phyloP scores from a whole-genome alignment of 2,888 invertebrate genomes.

The Tetheella fluctuosa region DNA sequence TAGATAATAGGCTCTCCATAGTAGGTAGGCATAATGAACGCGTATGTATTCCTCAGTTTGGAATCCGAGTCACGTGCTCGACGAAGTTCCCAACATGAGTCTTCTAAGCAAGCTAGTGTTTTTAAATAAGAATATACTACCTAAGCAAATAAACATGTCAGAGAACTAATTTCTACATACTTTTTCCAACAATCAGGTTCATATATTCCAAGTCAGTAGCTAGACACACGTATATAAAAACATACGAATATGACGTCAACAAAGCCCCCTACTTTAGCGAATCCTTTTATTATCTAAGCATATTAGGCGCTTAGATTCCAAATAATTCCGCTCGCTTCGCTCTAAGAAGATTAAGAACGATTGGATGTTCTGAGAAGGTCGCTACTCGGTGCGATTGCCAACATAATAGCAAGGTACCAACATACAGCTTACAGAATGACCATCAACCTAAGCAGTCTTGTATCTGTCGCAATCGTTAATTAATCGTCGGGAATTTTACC shows the following conservation, averaged over 20 bases:
- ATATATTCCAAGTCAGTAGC: background rate
- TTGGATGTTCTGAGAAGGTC: slow-evolving; percentile 79
- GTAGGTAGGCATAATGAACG: slow-evolving; percentile 44
- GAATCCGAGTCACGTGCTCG: slow-evolving; percentile 59
- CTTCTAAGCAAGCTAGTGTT: no score
- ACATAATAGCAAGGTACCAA: slow-evolving; percentile 57
- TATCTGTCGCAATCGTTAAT: no score
- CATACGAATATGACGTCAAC: slow-evolving; percentile 26
- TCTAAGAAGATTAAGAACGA: slow-evolving; percentile 82
- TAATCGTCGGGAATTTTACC: slow-evolving; percentile 36
- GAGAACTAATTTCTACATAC: background rate
- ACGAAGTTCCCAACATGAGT: slow-evolving; percentile 38
- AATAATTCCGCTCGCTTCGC: slow-evolving; percentile 75
- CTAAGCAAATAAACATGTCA: no score
- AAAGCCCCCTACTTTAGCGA: slow-evolving; percentile 58
- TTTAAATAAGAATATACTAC: no score
- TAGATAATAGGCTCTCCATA: slow-evolving; percentile 59
- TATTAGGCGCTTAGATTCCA: slow-evolving; percentile 75
- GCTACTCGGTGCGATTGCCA: slow-evolving; percentile 54
- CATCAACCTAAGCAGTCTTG: slow-evolving; percentile 64
- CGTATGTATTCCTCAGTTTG: slow-evolving; percentile 44
- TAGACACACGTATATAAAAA: slow-evolving; percentile 1
- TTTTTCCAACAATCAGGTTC: background rate
- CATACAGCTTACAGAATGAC: slow-evolving; percentile 65
- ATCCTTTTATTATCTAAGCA: slow-evolving; percentile 78